These are phyloP conservation scores for Triplophysa siluroides DNA, from an alignment of 2,113 vertebrate genomes.

Conservation along the genomic window DNA sequence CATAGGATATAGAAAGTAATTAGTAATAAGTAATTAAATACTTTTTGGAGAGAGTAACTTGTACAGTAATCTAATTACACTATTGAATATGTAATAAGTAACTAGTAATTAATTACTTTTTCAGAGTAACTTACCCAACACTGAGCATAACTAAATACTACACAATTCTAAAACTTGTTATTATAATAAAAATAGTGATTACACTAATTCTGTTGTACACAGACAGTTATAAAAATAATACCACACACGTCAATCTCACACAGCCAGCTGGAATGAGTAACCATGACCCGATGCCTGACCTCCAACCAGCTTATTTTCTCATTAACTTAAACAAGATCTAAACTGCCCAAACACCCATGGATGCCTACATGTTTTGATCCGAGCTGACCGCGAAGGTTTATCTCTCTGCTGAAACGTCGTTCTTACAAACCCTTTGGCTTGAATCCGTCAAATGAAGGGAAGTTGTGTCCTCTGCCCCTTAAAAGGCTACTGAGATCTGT, in stretches of 20 bases:
- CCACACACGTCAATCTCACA: background rate
- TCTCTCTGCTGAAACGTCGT: constrained; percentile 16
- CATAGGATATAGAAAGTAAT: too few relatives aligned
- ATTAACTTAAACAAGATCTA: background rate
- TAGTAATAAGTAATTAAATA: too few relatives aligned
- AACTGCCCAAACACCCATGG: background rate
- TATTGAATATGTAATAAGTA: too few relatives aligned
- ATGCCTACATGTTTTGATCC: constrained; percentile 4
- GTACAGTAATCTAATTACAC: too few relatives aligned
- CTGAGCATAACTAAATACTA: background rate
- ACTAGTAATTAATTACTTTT: too few relatives aligned
- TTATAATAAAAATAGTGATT: background rate
- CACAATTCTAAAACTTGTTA: background rate
- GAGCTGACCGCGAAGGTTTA: background rate
- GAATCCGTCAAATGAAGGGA: constrained; percentile 28
- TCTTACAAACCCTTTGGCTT: constrained; percentile 17
- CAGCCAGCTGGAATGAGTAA: constrained; percentile 19
- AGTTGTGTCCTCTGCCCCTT: constrained; percentile 31
- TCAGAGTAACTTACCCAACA: too few relatives aligned
- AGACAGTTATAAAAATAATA: background rate
- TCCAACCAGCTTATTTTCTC: background rate
- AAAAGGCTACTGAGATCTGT: constrained; percentile 19
- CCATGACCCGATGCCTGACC: background rate
- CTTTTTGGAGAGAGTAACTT: too few relatives aligned
- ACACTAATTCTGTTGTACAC: background rate